These are phyloP conservation scores for Pachyramphus minor DNA, from an alignment of 2,113 vertebrate species.

Conservation along the genomic window DNA sequence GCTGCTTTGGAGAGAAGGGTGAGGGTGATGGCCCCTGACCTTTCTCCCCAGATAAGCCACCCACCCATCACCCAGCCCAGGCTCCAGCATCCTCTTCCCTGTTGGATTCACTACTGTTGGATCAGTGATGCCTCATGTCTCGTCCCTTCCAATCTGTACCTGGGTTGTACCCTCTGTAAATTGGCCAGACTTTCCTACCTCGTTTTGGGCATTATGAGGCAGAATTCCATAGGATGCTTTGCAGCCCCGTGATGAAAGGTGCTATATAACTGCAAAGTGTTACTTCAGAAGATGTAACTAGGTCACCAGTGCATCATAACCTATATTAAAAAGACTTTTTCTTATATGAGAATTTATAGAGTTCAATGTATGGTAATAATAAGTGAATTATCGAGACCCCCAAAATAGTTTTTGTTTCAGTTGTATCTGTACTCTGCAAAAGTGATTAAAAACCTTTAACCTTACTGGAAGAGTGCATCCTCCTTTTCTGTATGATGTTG, in stretches of 20 bases:
- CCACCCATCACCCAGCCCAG: fast-evolving
- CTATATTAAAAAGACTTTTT: conserved; percentile 31
- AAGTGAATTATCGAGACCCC: conserved; percentile 32
- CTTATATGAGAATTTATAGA: conserved; percentile 42
- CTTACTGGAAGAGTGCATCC: neutral
- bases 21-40: neutral
- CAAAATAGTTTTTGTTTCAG: conserved; percentile 28
- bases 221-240: conserved; percentile 24
- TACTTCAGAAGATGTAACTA: neutral
- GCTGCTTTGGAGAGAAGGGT: neutral
- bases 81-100: fast-evolving
- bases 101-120: neutral
- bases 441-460: conserved; percentile 56
- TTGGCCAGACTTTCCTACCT: conserved; percentile 35
- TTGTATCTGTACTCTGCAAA: conserved; percentile 50
- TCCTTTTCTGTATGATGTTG: neutral
- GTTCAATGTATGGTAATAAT: conserved; percentile 49
- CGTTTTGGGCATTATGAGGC: conserved; percentile 34
- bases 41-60: neutral
- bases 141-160: neutral
- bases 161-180: neutral
- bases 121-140: neutral
- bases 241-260: conserved; percentile 29
- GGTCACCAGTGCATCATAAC: conserved; percentile 8
- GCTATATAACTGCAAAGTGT: conserved; percentile 51